phyloP scores from a whole-genome alignment of 2,888 invertebrate genomes.

The Sinohyriopsis cumingii region DNA sequence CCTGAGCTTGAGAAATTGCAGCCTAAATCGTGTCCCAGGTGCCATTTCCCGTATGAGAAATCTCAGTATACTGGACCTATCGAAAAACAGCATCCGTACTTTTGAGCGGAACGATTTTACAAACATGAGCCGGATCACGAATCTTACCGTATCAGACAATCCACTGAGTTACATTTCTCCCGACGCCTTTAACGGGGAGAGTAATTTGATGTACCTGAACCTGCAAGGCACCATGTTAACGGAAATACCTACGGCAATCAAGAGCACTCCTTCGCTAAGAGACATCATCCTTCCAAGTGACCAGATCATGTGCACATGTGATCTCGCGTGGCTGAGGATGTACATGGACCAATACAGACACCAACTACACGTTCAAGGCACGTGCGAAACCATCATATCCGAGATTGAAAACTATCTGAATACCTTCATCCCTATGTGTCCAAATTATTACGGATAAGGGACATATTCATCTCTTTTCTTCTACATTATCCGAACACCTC shows the following conservation, averaged over 20 bases:
- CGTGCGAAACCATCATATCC: constrained; percentile 37
- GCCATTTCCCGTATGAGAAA: constrained; percentile 39
- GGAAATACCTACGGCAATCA: constrained; percentile 40
- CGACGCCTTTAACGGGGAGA: constrained; percentile 35
- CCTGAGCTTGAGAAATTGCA: constrained; percentile 43
- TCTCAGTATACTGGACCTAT: constrained; percentile 35
- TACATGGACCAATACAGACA: constrained; percentile 24
- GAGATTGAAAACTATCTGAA: constrained; percentile 29
- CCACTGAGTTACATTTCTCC: constrained; percentile 45
- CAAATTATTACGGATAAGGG: constrained; percentile 15
- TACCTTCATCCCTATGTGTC: constrained; percentile 25
- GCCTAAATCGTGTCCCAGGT: constrained; percentile 42
- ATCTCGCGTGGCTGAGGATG: constrained; percentile 43
- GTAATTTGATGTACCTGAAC: constrained; percentile 23
- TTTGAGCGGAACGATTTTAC: constrained; percentile 43
- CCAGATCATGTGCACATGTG: constrained; percentile 43
- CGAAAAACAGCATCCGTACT: constrained; percentile 43
- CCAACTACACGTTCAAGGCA: constrained; percentile 25
- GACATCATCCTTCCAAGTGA: constrained; percentile 23
- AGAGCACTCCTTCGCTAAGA: constrained; percentile 16
- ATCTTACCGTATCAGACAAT: constrained; percentile 32
- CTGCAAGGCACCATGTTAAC: constrained; percentile 29
- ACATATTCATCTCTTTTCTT: too few species aligned
- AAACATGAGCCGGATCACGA: constrained; percentile 21
- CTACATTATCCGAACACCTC: too few species aligned